phyloP scores from a whole-genome alignment of 2,113 vertebrate species.

The Mionectes macconnelli region DNA sequence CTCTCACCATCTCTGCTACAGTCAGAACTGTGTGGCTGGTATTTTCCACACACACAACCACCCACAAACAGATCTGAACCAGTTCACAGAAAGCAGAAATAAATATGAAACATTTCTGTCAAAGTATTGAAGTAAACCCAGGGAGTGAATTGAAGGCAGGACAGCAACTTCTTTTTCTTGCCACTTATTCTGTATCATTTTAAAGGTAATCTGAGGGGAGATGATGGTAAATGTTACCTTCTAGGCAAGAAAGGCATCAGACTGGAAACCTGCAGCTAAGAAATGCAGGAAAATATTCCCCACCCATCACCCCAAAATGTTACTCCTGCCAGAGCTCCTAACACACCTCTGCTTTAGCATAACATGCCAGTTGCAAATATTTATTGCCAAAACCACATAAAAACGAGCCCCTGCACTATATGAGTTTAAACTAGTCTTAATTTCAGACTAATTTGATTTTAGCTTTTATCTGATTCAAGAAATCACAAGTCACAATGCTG shows the following conservation, averaged over 20 bases:
- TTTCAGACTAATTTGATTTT: background rate
- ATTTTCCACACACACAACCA: background rate
- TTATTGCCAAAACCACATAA: background rate
- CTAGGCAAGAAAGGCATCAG: background rate
- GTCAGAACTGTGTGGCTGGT: rapidly evolving
- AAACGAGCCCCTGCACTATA: background rate
- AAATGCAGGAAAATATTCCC: background rate
- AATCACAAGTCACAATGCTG: background rate
- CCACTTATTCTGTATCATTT: background rate
- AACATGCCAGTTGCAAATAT: background rate
- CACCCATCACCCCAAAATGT: background rate
- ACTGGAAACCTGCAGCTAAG: background rate
- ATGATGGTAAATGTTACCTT: background rate
- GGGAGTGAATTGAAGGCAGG: background rate
- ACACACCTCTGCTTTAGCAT: background rate
- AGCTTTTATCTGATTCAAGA: background rate
- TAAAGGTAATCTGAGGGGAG: background rate
- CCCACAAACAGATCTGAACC: background rate
- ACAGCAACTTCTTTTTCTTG: background rate
- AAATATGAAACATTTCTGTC: background rate
- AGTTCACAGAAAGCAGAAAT: background rate
- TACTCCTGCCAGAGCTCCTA: background rate
- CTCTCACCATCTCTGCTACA: rapidly evolving
- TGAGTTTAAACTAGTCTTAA: background rate
- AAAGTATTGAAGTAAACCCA: background rate